Conservation (phyloP, 1,140 invertebrate genomes). For the Zaprionus gabonicus region DNA sequence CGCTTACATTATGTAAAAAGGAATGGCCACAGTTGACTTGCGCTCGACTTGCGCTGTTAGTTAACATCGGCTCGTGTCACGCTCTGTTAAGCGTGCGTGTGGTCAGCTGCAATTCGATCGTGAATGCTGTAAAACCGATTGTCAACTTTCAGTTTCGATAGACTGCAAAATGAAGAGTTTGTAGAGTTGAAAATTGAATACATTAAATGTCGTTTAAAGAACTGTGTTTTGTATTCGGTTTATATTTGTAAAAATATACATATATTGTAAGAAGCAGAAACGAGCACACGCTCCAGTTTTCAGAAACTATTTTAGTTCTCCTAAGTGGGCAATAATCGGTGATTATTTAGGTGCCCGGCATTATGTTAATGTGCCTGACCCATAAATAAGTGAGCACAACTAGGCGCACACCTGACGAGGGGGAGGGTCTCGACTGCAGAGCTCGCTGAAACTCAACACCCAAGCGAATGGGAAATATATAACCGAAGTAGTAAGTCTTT, state of each 20-base stretch:
- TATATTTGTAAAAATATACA: too few relatives aligned
- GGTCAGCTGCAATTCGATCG: background rate
- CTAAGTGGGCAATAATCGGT: conserved; percentile 24
- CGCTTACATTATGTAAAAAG: background rate
- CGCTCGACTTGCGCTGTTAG: conserved; percentile 8
- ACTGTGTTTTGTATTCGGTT: background rate
- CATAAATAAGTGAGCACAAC: conserved; percentile 11
- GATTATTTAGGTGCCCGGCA: conserved; percentile 18
- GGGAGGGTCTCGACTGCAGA: conserved; percentile 4
- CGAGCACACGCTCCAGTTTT: conserved; percentile 29
- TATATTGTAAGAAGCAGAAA: background rate
- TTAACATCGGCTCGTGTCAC: conserved; percentile 2
- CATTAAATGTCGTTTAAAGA: background rate
- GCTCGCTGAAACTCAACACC: conserved; percentile 15
- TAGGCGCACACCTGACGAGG: conserved; percentile 12
- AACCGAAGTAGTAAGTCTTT: conserved; percentile 2
- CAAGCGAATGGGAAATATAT: conserved; percentile 8
- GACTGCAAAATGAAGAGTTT: too few relatives aligned
- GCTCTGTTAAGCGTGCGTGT: background rate
- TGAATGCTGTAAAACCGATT: background rate
- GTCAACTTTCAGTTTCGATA: conserved; percentile 1
- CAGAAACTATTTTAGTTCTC: conserved; percentile 2
- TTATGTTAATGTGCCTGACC: conserved; percentile 18
- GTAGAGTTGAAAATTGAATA: background rate
- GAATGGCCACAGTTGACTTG: background rate